phyloP scores from a whole-genome alignment of 2,888 invertebrate species.

The Brenthis hecate region DNA sequence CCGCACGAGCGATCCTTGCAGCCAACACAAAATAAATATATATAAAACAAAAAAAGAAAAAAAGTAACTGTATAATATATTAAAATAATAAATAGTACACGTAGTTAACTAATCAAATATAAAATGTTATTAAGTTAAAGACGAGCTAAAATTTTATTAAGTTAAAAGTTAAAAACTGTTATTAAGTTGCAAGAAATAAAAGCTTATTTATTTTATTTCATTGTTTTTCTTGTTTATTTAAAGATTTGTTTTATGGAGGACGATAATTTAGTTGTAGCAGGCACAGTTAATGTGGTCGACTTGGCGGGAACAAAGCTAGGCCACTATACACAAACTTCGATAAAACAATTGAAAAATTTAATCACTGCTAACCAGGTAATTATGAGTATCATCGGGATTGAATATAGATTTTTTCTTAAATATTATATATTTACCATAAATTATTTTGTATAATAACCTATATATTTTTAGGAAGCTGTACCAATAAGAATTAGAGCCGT shows the following conservation, averaged over 20 bases:
- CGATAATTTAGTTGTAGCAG: slow-evolving; percentile 70
- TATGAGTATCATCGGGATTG: background rate
- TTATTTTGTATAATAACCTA: slow-evolving; percentile 1
- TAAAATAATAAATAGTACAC: no score
- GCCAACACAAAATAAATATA: no score
- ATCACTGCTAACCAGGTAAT: slow-evolving; percentile 54
- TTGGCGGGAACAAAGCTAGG: slow-evolving; percentile 63
- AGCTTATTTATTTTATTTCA: no score
- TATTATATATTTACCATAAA: background rate
- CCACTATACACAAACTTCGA: slow-evolving; percentile 71
- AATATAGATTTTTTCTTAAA: background rate
- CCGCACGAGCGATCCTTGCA: no score
- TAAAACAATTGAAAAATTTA: slow-evolving; percentile 71
- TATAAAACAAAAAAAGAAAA: no score
- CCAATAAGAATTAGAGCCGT: slow-evolving; percentile 78
- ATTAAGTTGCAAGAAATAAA: no score
- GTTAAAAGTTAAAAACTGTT: no score
- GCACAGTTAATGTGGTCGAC: slow-evolving; percentile 72
- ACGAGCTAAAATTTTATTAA: no score
- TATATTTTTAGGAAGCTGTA: slow-evolving; percentile 74
- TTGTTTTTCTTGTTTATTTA: slow-evolving; percentile 26
- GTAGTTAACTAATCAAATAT: no score
- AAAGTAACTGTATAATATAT: no score
- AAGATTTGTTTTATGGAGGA: slow-evolving; percentile 74
- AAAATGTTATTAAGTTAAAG: no score